A percentile compares a stretch with the other conserved stretches of the same genome.
Conservation (phyloP, 2,888 invertebrate genomes). For the Dugesia japonica region DNA sequence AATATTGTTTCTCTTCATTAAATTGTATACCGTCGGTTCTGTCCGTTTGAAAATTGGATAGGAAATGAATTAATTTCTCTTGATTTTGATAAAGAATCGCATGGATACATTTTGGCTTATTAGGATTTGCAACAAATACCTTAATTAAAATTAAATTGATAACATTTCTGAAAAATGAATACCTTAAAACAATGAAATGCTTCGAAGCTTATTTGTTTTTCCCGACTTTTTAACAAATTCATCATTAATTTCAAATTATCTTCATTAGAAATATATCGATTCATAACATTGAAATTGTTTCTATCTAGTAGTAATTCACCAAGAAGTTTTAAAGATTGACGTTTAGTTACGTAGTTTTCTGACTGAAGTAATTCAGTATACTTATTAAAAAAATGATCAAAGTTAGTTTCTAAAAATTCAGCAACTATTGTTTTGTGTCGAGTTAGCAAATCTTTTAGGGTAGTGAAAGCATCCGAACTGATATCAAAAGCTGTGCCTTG, state of each 20-base stretch:
- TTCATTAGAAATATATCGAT: constrained; percentile 89
- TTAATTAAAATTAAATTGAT: too few relatives aligned
- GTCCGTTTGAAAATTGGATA: constrained; percentile 96
- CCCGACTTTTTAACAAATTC: constrained; percentile 98
- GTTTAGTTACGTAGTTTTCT: constrained; percentile 94
- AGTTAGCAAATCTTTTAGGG: constrained; percentile 65
- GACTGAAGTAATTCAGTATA: constrained; percentile 93
- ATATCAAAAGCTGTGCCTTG: constrained; percentile 99
- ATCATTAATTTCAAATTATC: constrained; percentile 99
- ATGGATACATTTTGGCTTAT: constrained; percentile 95
- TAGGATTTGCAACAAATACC: constrained; percentile 99
- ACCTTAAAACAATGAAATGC: constrained; percentile 99
- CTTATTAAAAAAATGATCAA: constrained; percentile 88
- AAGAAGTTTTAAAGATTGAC: constrained; percentile 77
- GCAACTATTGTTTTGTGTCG: constrained; percentile 65
- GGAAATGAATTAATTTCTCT: constrained; percentile 90
- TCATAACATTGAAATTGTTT: constrained; percentile 83
- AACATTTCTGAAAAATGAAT: too few relatives aligned
- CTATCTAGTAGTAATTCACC: constrained; percentile 90
- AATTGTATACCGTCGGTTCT: constrained; percentile 98
- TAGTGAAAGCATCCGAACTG: constrained; percentile 99
- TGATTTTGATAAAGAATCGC: constrained; percentile 94
- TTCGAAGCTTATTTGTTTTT: constrained; percentile 98
- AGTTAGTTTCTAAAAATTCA: constrained; percentile 93
- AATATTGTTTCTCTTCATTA: constrained; percentile 98